Base-by-base conservation (phyloP, 1,140 invertebrate genomes). In the Euwallacea fornicatus region DNA sequence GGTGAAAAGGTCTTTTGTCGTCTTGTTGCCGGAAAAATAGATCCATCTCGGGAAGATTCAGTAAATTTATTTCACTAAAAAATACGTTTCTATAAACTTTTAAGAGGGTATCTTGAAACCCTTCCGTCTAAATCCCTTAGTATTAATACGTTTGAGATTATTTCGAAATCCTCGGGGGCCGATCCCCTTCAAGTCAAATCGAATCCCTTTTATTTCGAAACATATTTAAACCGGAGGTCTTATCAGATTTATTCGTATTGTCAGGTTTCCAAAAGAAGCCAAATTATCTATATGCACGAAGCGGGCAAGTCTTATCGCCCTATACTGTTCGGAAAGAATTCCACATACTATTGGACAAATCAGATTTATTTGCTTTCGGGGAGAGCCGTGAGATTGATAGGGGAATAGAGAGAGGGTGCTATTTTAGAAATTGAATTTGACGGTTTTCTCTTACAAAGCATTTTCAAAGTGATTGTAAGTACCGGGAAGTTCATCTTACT, bases 241-340 rank as follows among this genome's bases (percentile, higher is more conserved):
- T 58, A 71, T 64, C 63, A 47, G 63, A 66, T 71, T 71, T 71
- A 54, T 69, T 53, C 47, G 67, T 71, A 71, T 71, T 65, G 61
- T 71, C 63, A 71, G 63, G 61, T 65, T 59, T 62, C 59, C 41
- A 56, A 71, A 64, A 66, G 69, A 71, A 71, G 61, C 69, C 54
- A 65, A 65, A 65, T 71, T 65, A 65, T 71, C 69, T 71, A 71
- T 71, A 65, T 71, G 61, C 69, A 71, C 69, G 69, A 69, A 43
- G 47, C 68, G 68, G 68, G 66, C 44, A 13, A 62, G 59, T 16
- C 59, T 62, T 69, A 69, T 69, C 67, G 61, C 60, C 16, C 50
- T 42, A 69, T 62, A 54, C 46, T 62, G 44, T 69, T 61, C 67
- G 55, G 55, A 61, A 67, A 54, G 60, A 69, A 62, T 69, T 69